Evolutionary conservation across 2,113 vertebrate species (phyloP).

Genomic region (Sinocyclocheilus maitianheensis): DNA sequence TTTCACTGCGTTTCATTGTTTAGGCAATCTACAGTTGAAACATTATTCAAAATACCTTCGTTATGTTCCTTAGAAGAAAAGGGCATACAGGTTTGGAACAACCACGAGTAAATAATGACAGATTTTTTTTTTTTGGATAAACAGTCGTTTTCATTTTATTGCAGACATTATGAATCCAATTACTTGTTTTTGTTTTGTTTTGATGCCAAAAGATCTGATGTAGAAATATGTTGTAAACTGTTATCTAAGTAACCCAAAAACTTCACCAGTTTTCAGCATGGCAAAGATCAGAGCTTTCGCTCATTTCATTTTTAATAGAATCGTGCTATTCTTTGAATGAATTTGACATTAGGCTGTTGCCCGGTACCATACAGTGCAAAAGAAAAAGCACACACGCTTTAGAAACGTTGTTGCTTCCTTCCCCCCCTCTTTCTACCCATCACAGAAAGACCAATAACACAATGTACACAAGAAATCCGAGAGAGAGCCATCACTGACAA

Average conservation of each 20-base stretch:
- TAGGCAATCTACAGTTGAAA: neutral
- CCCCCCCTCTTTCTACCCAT: slow-evolving; percentile 15
- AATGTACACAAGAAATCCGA: slow-evolving; percentile 43
- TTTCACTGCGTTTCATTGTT: neutral
- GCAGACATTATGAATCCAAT: neutral
- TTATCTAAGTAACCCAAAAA: slow-evolving; percentile 17
- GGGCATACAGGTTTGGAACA: neutral
- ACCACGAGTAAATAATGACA: neutral
- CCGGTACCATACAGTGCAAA: neutral
- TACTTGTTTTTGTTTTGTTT: neutral
- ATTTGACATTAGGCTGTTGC: neutral
- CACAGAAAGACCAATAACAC: slow-evolving; percentile 35
- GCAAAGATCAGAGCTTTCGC: neutral
- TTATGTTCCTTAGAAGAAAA: neutral
- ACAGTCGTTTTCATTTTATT: neutral
- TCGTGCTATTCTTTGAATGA: neutral
- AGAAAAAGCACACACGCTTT: slow-evolving; percentile 4
- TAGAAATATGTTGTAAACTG: neutral
- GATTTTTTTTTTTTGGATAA: neutral
- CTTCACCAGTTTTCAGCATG: neutral
- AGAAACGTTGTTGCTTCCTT: slow-evolving; percentile 10
- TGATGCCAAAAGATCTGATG: neutral
- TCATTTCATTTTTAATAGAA: neutral
- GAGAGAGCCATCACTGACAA: slow-evolving; percentile 45
- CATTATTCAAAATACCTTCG: neutral